These are phyloP conservation scores for Leucozona laternaria DNA, from an alignment of 2,888 invertebrate genomes.

Conservation along the genomic window DNA sequence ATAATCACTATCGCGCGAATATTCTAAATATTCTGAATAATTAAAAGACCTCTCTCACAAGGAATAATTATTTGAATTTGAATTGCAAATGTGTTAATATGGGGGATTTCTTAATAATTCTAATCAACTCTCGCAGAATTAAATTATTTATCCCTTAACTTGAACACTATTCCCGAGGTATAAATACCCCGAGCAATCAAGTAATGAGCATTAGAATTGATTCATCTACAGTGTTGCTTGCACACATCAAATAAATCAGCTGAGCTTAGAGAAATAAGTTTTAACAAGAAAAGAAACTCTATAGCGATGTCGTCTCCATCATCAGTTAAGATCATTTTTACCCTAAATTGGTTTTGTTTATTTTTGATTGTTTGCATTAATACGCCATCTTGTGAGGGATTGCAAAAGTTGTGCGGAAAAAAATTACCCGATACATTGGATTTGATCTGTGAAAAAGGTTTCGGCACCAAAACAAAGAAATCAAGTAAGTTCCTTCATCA, in stretches of 20 bases:
- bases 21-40: constrained; percentile 8
- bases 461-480: constrained; percentile 77
- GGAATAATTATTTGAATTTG: constrained; percentile 30
- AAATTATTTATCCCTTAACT: constrained; percentile 6
- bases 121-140: constrained; percentile 14
- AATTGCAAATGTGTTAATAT: constrained; percentile 18
- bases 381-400: constrained; percentile 31
- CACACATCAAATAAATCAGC: background rate
- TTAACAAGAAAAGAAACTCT: background rate
- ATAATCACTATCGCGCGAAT: background rate
- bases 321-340: background rate
- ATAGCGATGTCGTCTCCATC: background rate
- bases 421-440: constrained; percentile 76
- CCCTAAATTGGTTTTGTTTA: constrained; percentile 14
- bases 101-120: background rate
- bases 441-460: constrained; percentile 77
- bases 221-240: constrained; percentile 11
- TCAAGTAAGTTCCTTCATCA: constrained; percentile 70
- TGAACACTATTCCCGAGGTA: background rate
- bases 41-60: constrained; percentile 18
- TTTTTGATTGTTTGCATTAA: constrained; percentile 22
- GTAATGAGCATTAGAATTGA: constrained; percentile 1
- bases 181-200: constrained; percentile 13
- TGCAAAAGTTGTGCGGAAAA: constrained; percentile 76
- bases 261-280: background rate